phyloP scores from a whole-genome alignment of 2,888 invertebrate species.

The Epistrophe grossulariae region DNA sequence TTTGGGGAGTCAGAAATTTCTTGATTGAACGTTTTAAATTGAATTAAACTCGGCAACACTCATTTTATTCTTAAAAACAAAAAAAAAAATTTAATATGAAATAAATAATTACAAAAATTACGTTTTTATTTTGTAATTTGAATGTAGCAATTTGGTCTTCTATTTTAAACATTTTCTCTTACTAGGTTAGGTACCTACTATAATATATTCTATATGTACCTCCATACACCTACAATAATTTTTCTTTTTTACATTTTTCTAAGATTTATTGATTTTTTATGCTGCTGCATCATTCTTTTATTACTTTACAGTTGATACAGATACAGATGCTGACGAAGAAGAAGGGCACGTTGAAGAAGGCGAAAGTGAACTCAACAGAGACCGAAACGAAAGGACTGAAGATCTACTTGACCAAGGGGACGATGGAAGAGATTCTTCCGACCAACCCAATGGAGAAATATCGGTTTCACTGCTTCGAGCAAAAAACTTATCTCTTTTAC shows the following conservation, averaged over 20 bases:
- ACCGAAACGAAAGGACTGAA: slow-evolving; percentile 82
- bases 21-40: no score
- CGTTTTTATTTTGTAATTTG: background rate
- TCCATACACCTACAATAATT: background rate
- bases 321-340: slow-evolving; percentile 84
- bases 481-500: slow-evolving; percentile 85
- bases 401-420: slow-evolving; percentile 80
- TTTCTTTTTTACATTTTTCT: slow-evolving; percentile 1
- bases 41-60: no score
- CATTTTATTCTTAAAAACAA: no score
- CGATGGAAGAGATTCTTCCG: slow-evolving; percentile 81
- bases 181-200: background rate
- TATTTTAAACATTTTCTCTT: background rate
- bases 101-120: no score
- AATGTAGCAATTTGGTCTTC: background rate
- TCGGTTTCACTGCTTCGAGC: slow-evolving; percentile 83
- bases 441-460: slow-evolving; percentile 83
- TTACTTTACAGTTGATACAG: slow-evolving; percentile 81
- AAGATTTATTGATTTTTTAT: slow-evolving; percentile 24
- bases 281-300: background rate
- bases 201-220: background rate
- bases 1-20: no score
- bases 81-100: no score
- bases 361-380: slow-evolving; percentile 81
- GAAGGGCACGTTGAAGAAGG: slow-evolving; percentile 83